These are phyloP conservation scores for Drosophila neotestacea DNA, from an alignment of 2,888 invertebrate species.

Conservation along the genomic window DNA sequence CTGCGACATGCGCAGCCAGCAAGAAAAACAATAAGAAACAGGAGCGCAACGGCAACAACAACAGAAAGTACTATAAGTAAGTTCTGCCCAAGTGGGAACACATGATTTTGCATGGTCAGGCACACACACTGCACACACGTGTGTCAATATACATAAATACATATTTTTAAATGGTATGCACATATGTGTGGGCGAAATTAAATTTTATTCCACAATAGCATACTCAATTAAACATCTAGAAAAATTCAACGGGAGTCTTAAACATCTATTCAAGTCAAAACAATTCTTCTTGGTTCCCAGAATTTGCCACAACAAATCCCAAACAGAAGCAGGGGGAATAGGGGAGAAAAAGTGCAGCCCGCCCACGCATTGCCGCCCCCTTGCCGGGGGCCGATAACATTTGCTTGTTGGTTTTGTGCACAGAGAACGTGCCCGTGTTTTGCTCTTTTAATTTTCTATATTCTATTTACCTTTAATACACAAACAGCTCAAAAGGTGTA, in stretches of 20 bases:
- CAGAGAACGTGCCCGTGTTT: conserved; percentile 53
- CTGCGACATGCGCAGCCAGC: conserved; percentile 57
- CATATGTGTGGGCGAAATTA: conserved; percentile 26
- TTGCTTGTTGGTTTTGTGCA: conserved; percentile 50
- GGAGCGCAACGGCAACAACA: conserved; percentile 53
- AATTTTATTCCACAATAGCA: conserved; percentile 18
- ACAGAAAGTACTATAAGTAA: conserved; percentile 38
- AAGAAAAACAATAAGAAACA: conserved; percentile 66
- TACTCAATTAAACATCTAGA: conserved; percentile 7
- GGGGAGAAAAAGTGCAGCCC: conserved; percentile 40
- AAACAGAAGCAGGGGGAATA: background rate
- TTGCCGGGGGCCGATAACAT: conserved; percentile 20
- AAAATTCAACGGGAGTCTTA: conserved; percentile 4
- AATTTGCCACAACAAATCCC: conserved; percentile 39
- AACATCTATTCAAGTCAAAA: conserved; percentile 19
- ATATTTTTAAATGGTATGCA: background rate
- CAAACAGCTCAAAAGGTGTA: conserved; percentile 69
- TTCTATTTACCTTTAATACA: conserved; percentile 72
- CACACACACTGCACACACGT: conserved; percentile 50
- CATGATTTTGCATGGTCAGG: conserved; percentile 51
- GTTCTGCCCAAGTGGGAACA: conserved; percentile 49
- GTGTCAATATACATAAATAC: conserved; percentile 29
- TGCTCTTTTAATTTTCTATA: conserved; percentile 56
- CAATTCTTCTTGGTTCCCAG: conserved; percentile 29
- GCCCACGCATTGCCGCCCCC: conserved; percentile 48